Evolutionary conservation across 2,113 vertebrate species (phyloP).

Genomic region (Turnix velox): DNA sequence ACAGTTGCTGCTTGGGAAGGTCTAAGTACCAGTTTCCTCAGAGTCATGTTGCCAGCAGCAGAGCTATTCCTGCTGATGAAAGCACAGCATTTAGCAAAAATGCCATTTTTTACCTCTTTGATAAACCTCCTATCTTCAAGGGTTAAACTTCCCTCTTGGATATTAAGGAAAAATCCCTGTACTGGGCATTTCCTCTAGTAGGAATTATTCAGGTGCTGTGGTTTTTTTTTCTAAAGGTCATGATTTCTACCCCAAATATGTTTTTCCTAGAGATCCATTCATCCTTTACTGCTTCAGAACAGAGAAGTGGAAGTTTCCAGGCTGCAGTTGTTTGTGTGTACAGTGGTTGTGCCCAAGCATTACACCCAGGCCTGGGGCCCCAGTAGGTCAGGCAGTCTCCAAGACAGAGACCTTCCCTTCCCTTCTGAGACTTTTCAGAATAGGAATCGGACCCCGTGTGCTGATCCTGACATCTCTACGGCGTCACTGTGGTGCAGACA

Average conservation of each 20-base stretch:
- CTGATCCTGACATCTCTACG: not conserved
- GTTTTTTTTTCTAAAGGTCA: not conserved
- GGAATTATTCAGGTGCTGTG: not conserved
- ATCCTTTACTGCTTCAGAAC: not conserved
- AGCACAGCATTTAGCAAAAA: not conserved
- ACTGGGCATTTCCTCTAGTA: not conserved
- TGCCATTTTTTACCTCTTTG: not conserved
- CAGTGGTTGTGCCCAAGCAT: not conserved
- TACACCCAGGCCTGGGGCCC: fast-evolving
- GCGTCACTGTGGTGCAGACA: not conserved
- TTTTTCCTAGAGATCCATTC: not conserved
- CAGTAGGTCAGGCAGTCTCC: not conserved
- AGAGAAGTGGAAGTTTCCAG: not conserved
- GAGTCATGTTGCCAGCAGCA: not conserved
- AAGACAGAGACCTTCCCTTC: not conserved
- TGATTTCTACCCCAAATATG: not conserved
- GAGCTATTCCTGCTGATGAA: not conserved
- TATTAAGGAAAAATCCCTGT: not conserved
- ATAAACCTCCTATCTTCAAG: not conserved
- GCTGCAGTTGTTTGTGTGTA: not conserved
- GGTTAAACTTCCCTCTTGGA: not conserved
- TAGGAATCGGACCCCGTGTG: not conserved
- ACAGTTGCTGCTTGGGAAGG: not conserved
- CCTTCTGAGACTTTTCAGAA: not conserved
- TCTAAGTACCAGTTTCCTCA: not conserved